Evolutionary conservation across 1,140 invertebrate genomes (phyloP).

Genomic region (Homarus americanus): DNA sequence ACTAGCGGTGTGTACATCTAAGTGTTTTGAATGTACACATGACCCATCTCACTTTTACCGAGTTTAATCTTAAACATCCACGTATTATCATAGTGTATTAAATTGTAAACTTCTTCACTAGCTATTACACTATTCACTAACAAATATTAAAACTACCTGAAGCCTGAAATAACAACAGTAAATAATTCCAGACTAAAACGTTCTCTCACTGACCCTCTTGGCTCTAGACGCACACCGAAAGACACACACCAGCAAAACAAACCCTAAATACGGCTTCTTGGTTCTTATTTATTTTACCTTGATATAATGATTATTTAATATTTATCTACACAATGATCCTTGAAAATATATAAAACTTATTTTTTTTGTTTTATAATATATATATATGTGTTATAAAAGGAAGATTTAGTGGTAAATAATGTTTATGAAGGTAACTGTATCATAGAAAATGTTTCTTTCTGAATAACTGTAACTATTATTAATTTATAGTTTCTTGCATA

Average conservation of each 20-base stretch:
- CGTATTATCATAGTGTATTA: neutral
- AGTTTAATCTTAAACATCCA: neutral
- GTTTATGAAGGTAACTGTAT: too few relatives aligned
- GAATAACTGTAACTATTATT: too few relatives aligned
- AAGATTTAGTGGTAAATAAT: too few relatives aligned
- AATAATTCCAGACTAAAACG: neutral
- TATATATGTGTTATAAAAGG: neutral
- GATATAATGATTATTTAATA: neutral
- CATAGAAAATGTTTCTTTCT: neutral
- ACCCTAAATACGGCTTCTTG: neutral
- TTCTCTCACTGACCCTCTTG: neutral
- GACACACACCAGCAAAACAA: neutral
- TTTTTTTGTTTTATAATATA: neutral
- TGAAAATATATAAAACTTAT: neutral
- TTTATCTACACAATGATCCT: neutral
- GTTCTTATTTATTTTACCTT: neutral
- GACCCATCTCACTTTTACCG: neutral
- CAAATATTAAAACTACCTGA: neutral
- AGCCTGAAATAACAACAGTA: neutral
- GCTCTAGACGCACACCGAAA: neutral
- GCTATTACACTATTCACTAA: neutral
- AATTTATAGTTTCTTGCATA: too few relatives aligned
- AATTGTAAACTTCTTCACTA: neutral
- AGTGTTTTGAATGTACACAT: neutral
- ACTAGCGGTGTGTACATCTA: neutral